These are phyloP conservation scores for Chloropsis cyanopogon DNA, from an alignment of 2,113 vertebrate species.

Conservation along the genomic window DNA sequence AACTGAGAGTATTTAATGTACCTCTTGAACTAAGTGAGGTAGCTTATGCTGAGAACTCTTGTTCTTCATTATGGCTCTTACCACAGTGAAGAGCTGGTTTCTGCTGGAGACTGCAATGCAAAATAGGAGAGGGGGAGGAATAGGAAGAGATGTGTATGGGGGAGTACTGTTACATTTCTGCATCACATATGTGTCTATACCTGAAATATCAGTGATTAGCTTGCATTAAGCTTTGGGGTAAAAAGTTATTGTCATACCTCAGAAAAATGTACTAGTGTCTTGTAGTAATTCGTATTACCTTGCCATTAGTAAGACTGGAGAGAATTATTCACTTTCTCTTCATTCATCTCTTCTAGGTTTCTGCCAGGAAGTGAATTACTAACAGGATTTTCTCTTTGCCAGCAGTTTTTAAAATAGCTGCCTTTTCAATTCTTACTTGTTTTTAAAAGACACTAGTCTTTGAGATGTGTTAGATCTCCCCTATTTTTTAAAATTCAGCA, in stretches of 20 bases:
- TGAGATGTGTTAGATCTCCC: background rate
- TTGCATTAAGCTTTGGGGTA: background rate
- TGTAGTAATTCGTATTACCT: background rate
- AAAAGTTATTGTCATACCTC: background rate
- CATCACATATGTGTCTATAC: background rate
- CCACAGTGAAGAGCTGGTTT: background rate
- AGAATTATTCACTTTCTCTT: background rate
- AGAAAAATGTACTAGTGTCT: background rate
- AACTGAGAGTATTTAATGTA: background rate
- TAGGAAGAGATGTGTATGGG: background rate
- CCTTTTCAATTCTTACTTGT: background rate
- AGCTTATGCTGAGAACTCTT: background rate
- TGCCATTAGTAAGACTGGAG: background rate
- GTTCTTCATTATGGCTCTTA: background rate
- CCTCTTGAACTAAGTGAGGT: background rate
- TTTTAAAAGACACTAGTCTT: background rate
- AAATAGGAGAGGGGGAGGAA: background rate
- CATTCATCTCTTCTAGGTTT: background rate
- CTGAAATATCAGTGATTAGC: background rate
- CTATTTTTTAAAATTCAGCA: background rate
- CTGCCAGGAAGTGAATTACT: background rate
- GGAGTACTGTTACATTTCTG: background rate
- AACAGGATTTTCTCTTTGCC: background rate
- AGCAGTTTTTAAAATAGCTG: conserved; percentile 8
- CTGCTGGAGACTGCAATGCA: background rate